Evolutionary conservation across 1,140 invertebrate species (phyloP).

Genomic region (Drosophila parvula): DNA sequence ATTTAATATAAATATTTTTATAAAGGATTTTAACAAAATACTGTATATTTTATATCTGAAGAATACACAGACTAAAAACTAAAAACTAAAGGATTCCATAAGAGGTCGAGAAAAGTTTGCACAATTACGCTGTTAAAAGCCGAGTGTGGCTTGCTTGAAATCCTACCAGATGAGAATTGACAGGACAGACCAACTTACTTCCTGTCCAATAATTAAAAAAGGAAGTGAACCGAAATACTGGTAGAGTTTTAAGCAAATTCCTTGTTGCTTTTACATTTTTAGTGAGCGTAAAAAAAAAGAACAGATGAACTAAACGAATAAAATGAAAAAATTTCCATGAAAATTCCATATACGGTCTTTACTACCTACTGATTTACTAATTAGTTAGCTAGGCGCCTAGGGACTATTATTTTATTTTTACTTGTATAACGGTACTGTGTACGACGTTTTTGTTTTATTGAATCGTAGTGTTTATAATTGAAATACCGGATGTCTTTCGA

Average conservation of each 20-base stretch:
- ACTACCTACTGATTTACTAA: constrained; percentile 61
- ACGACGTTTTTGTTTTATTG: constrained; percentile 63
- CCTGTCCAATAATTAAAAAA: not conserved
- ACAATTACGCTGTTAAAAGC: constrained; percentile 24
- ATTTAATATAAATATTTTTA: constrained; percentile 75
- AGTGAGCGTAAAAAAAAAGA: constrained; percentile 42
- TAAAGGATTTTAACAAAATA: constrained; percentile 61
- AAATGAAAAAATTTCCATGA: constrained; percentile 55
- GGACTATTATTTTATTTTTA: constrained; percentile 55
- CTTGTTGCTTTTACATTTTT: constrained; percentile 26
- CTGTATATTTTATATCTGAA: constrained; percentile 59
- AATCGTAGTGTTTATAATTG: constrained; percentile 44
- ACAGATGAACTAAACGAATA: constrained; percentile 26
- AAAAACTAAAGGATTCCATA: constrained; percentile 68
- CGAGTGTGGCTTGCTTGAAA: constrained; percentile 9
- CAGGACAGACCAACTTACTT: not conserved
- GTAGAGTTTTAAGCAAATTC: constrained; percentile 13
- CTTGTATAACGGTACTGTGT: constrained; percentile 62
- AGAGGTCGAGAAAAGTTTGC: constrained; percentile 44
- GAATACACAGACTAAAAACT: constrained; percentile 64
- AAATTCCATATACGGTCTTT: constrained; percentile 60
- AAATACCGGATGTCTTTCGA: constrained; percentile 43
- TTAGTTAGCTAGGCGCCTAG: constrained; percentile 53
- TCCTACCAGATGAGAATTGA: not conserved
- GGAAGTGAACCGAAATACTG: not conserved